Base-by-base conservation (phyloP, 2,888 invertebrate species). In the Yponomeuta evonymella region DNA sequence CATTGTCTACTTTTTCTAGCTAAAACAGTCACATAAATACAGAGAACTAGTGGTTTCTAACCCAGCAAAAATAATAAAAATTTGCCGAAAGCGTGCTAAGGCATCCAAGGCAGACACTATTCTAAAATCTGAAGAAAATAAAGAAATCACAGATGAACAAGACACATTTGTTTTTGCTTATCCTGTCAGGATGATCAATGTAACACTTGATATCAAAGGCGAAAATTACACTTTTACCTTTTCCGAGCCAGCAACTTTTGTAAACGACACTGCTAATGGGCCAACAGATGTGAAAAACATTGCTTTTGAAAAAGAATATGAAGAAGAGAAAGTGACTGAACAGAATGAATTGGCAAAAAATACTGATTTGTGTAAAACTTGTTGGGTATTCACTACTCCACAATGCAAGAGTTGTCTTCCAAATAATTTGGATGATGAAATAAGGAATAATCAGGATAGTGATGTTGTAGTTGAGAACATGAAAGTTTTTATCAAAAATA, bases 21-120 rank as follows among this genome's bases (percentile, higher is more conserved):
- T 88, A 78, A 71, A 75, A 82, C 30, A 82, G 74, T 76, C 79
- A 74, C 81, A 84, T 78, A 89, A 87, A 76, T 88, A 85, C 73
- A 81, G 78, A 79, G 87, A 88, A 70, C 75, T 87, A 70, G 70
- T 80, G 58, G 33, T 87, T 71, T 77, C 86, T 66, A 72, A 74
- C 30, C 74, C 79, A 71, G 83, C 84, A 36, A 79, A 76, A 62
- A 77, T 79, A 36, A 75, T 81, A 73, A 78, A 72, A 9, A 78
- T 82, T 69, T 72, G 75, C 8, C 79, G 79, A 74, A 73, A 74
- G 73, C 74, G 68, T 67, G 67, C 66, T 10, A 15, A 70, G 43
- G 12, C 12, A 43, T 15, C 15, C n/a, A 48, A 29, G 23, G 10
- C 0, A 8, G 58, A 48, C 33, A 33, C 15, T 43, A 48, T 62